A percentile compares a stretch with the other conserved stretches of the same genome.
These are phyloP conservation scores for Cenopis cana DNA, from an alignment of 2,888 invertebrate genomes.

Conservation along the genomic window DNA sequence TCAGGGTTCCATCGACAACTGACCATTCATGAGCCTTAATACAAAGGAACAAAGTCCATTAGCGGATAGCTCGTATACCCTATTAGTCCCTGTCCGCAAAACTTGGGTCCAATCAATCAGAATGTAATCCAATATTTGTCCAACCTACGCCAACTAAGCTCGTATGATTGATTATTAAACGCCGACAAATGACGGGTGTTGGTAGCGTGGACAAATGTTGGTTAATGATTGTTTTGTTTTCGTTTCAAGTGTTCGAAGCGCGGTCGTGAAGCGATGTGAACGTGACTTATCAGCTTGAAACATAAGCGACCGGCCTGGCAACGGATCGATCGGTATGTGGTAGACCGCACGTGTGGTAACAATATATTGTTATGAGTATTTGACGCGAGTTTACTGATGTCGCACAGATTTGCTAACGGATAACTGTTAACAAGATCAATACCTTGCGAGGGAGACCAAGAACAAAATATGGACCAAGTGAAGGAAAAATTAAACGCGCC, in stretches of 20 bases:
- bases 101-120: constrained; percentile 42
- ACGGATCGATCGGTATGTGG: no score
- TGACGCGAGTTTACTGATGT: no score
- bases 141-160: constrained; percentile 33
- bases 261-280: not conserved
- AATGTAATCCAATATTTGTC: constrained; percentile 44
- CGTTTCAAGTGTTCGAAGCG: not conserved
- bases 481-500: no score
- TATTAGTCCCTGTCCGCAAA: constrained; percentile 43
- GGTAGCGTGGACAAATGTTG: constrained; percentile 34
- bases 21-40: not conserved
- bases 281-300: not conserved
- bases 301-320: no score
- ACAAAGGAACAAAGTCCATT: not conserved
- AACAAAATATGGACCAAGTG: no score
- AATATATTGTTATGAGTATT: no score
- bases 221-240: constrained; percentile 31
- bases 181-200: constrained; percentile 34
- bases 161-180: constrained; percentile 40
- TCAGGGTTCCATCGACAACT: not conserved
- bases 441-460: no score
- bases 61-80: not conserved
- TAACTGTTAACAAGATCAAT: no score
- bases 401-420: no score
- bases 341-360: no score